phyloP scores from a whole-genome alignment of 2,888 invertebrate genomes.

The Eupithecia exiguata region DNA sequence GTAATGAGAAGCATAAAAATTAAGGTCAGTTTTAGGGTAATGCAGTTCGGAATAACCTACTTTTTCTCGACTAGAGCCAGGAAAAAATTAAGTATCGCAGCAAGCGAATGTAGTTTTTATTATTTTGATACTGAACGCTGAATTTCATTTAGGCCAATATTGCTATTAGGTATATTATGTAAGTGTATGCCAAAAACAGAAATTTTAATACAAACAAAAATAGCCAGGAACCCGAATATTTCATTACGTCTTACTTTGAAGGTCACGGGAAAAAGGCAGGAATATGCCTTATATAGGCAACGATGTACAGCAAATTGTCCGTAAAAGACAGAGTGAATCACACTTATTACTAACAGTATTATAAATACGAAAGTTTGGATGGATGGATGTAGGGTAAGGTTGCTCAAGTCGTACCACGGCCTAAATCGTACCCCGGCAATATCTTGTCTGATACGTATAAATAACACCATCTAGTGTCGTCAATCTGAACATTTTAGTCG shows the following conservation, averaged over 20 bases:
- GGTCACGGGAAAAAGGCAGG: background rate
- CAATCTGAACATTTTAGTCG: too few species aligned
- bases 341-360: too few species aligned
- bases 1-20: constrained; percentile 29
- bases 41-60: constrained; percentile 20
- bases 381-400: too few species aligned
- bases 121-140: background rate
- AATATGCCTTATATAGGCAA: background rate
- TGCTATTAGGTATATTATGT: too few species aligned
- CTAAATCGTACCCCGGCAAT: too few species aligned
- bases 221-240: background rate
- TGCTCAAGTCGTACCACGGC: too few species aligned
- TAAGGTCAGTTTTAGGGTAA: constrained; percentile 23
- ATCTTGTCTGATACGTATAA: too few species aligned
- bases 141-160: background rate
- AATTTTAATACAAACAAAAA: background rate
- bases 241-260: background rate
- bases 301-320: background rate
- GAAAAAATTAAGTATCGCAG: background rate
- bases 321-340: too few species aligned
- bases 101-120: background rate
- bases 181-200: background rate
- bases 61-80: constrained; percentile 8
- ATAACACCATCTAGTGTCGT: too few species aligned
- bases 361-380: too few species aligned